A percentile compares a stretch with the other conserved stretches of the same genome.
Evolutionary conservation across 2,888 invertebrate species (phyloP).

Genomic region (Argyra leucocephala): DNA sequence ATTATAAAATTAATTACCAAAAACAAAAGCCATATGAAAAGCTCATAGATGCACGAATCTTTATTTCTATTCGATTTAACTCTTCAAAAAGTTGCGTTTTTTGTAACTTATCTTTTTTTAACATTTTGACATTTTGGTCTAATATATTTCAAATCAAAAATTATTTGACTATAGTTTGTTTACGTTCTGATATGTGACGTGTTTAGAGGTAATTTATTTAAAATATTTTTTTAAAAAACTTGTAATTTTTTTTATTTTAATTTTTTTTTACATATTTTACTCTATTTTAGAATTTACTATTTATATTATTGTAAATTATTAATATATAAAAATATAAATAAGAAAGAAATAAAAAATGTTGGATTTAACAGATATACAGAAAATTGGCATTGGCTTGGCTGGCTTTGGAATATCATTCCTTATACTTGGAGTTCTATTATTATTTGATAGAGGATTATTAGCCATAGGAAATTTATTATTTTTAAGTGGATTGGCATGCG

Average conservation of each 20-base stretch:
- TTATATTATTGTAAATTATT: neutral
- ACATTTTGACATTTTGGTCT: neutral
- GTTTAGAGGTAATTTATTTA: neutral
- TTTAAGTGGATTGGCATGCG: slow-evolving; percentile 86
- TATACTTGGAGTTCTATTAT: slow-evolving; percentile 80
- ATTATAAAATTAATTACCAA: no score
- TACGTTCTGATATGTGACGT: neutral
- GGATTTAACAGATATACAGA: slow-evolving; percentile 41
- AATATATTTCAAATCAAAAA: neutral
- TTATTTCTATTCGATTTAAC: no score
- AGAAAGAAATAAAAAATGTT: neutral
- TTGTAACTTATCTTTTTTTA: neutral
- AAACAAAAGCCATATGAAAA: no score
- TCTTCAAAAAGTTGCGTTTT: no score
- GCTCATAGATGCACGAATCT: no score
- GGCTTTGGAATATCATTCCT: slow-evolving; percentile 93
- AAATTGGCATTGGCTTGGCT: slow-evolving; percentile 94
- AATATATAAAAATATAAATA: neutral
- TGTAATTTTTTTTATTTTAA: neutral
- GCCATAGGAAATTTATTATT: slow-evolving; percentile 99
- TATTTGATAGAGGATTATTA: slow-evolving; percentile 93
- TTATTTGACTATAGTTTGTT: neutral
- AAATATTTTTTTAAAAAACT: neutral
- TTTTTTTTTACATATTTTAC: neutral
- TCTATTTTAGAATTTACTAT: neutral